Evolutionary conservation across 2,113 vertebrate species (phyloP).

Genomic region (Albula glossodonta): DNA sequence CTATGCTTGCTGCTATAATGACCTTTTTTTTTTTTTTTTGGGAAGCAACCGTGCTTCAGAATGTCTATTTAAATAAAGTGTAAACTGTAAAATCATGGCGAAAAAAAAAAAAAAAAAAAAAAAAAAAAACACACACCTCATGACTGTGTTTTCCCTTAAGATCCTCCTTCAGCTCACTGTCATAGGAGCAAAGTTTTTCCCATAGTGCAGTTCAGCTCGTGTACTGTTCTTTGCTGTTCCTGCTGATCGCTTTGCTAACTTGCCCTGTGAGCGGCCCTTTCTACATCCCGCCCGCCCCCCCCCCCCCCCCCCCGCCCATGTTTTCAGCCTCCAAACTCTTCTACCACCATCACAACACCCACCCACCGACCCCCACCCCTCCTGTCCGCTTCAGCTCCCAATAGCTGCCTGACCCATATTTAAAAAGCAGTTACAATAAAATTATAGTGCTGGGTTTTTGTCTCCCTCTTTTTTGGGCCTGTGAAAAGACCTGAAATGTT

Average conservation of each 20-base stretch:
- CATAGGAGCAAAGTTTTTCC: no score
- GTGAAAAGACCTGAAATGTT: conserved; percentile 80
- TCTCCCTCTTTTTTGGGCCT: conserved; percentile 59
- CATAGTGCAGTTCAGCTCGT: no score
- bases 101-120: no score
- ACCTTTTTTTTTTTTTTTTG: no score
- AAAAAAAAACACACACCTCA: no score
- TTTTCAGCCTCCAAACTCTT: conserved; percentile 39
- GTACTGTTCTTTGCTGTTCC: no score
- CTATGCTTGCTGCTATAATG: no score
- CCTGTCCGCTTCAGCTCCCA: conserved; percentile 29
- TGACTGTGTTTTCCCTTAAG: no score
- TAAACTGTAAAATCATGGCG: no score
- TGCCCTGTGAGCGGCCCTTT: background rate
- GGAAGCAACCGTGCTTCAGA: no score
- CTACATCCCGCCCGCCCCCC: background rate
- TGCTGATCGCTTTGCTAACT: background rate
- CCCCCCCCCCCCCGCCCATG: background rate
- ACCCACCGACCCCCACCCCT: conserved; percentile 27
- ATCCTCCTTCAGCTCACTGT: no score
- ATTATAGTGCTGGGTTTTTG: conserved; percentile 74
- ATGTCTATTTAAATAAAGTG: no score
- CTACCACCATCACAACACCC: background rate
- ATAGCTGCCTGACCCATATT: conserved; percentile 75
- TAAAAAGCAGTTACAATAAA: conserved; percentile 87